A percentile compares a stretch with the other conserved stretches of the same genome.
Evolutionary conservation across 1,140 invertebrate species (phyloP).

Genomic region (Drosophila sechellia): DNA sequence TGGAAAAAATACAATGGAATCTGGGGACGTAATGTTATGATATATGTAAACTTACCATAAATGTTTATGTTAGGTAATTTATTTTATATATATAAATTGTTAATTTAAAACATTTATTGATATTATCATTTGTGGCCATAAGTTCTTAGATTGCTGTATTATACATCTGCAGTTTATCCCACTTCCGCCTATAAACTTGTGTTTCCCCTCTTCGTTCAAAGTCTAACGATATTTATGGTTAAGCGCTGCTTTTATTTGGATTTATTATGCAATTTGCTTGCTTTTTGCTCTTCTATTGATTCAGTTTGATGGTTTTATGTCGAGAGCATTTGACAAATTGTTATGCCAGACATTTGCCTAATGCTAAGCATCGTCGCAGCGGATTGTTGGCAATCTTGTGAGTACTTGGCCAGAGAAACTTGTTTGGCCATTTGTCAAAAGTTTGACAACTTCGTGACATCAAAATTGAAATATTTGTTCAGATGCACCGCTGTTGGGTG

Average conservation of each 20-base stretch:
- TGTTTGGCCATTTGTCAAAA: constrained; percentile 44
- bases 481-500: constrained; percentile 22
- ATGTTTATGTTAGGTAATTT: too few relatives aligned
- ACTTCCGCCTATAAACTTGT: background rate
- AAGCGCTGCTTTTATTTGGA: constrained; percentile 57
- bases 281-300: constrained; percentile 59
- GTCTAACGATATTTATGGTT: constrained; percentile 48
- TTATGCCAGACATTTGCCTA: constrained; percentile 58
- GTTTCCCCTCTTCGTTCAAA: constrained; percentile 11
- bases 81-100: too few relatives aligned
- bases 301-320: constrained; percentile 76
- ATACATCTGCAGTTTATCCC: background rate
- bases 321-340: constrained; percentile 72
- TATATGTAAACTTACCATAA: too few relatives aligned
- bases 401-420: constrained; percentile 28
- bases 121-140: too few relatives aligned
- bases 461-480: constrained; percentile 42
- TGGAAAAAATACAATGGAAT: too few relatives aligned
- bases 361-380: constrained; percentile 36
- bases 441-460: constrained; percentile 44
- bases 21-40: too few relatives aligned
- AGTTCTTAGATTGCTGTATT: background rate
- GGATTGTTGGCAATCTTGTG: constrained; percentile 39
- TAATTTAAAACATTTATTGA: too few relatives aligned
- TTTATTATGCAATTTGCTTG: constrained; percentile 67